Base-by-base conservation (phyloP, 30 jellyfish, hydroid and myxozoan genomes). In the Aurelia sp. region DNA sequence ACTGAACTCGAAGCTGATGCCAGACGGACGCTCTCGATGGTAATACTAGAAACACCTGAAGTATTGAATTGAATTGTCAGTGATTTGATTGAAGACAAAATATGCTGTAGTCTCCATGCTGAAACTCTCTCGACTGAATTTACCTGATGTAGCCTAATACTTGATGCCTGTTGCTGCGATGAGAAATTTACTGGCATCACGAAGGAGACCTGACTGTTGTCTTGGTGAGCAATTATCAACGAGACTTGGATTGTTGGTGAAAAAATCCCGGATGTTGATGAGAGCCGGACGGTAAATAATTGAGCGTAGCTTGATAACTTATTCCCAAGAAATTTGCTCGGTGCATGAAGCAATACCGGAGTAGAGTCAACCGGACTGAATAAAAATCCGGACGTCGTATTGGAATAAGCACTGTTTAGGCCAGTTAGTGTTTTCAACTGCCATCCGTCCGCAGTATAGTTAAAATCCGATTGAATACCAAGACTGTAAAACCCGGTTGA, bases 281-380 rank as follows among this genome's bases (percentile, higher is more conserved):
- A 13, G 52, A 79, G 62, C 48, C 53, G 44, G 8, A 90, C 59
- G 6, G 68, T 19, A 3, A 91, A 44, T 0, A 72, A 41, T 78
- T 84, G 90, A 53, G 86, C 80, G 79, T 70, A 86, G 20, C 89
- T 57, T 22, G 90, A 79, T 23, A 91, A 79, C 61, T 62, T 86
- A 48, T 85, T 62, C 6, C 98, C 98, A 61, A 60, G 72, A 74
- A 53, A 91, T 35, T 65, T 77, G 55, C 59, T 12, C 15, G 98
- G 96, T 4, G 94, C 91, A 21, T 55, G 72, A 4, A 81, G 27
- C 35, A 31, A 0, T 9, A 50, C 44, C n/a, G 78, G 44, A 41
- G 60, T n/a, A 16, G 21, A 33, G 47, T 73, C 72, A 17, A 18
- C n/a, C 19, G 79, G 69, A 6, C 48, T 53, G 67, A 85, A 11